Percentiles rank a stretch among this genome's conserved stretches.
These are phyloP conservation scores for Diarsia rubi DNA, from an alignment of 2,888 invertebrate species.

Conservation along the genomic window DNA sequence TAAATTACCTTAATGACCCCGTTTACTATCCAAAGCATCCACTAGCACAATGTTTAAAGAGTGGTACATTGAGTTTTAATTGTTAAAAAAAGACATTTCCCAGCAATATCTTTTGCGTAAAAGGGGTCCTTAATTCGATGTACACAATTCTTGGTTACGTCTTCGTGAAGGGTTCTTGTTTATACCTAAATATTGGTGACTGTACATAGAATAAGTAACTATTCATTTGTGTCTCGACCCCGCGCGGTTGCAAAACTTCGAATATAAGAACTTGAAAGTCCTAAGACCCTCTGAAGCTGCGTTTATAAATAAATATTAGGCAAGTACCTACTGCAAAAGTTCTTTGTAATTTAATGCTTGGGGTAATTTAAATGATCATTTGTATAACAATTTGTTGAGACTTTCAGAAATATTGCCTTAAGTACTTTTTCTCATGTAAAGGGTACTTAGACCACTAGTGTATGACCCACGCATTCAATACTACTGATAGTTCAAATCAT, in stretches of 20 bases:
- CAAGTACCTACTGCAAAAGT: constrained; percentile 31
- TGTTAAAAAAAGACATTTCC: too few relatives aligned
- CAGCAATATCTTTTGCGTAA: too few relatives aligned
- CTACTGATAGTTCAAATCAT: too few relatives aligned
- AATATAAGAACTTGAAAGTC: constrained; percentile 46
- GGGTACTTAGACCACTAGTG: not conserved
- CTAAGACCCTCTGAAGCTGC: constrained; percentile 42
- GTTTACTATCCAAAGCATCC: too few relatives aligned
- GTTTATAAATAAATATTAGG: constrained; percentile 60
- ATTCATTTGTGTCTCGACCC: constrained; percentile 47
- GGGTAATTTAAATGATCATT: constrained; percentile 25
- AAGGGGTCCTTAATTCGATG: too few relatives aligned
- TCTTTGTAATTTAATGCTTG: constrained; percentile 35
- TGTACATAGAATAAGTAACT: constrained; percentile 51
- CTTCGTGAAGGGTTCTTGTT: too few relatives aligned
- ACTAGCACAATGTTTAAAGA: too few relatives aligned
- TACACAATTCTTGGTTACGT: too few relatives aligned
- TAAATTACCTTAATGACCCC: too few relatives aligned
- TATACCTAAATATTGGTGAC: not conserved
- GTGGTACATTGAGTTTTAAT: too few relatives aligned
- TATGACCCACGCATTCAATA: too few relatives aligned
- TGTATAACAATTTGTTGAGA: constrained; percentile 2
- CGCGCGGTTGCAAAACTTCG: constrained; percentile 48
- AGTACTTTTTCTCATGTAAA: not conserved
- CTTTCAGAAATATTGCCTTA: not conserved